Conservation (phyloP, 2,113 vertebrate species). For the Psophia crepitans region DNA sequence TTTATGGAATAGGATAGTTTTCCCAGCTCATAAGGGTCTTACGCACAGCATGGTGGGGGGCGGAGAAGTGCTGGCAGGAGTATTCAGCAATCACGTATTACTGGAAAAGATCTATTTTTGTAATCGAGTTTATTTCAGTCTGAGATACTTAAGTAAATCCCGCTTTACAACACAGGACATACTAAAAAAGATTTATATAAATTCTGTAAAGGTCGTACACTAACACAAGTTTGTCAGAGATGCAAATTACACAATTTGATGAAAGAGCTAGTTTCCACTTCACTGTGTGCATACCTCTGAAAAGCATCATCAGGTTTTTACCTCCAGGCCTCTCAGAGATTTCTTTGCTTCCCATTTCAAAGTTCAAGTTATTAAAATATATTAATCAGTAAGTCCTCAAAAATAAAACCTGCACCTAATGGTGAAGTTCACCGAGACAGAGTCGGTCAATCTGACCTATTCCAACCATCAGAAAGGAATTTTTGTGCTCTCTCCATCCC, state of each 20-base stretch:
- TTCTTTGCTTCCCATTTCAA: not conserved
- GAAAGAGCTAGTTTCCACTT: not conserved
- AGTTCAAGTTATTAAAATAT: not conserved
- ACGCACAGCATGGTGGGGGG: fast-evolving
- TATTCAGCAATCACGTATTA: not conserved
- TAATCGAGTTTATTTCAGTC: not conserved
- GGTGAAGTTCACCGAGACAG: not conserved
- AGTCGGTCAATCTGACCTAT: not conserved
- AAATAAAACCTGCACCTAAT: not conserved
- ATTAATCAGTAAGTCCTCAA: not conserved
- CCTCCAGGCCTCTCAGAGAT: not conserved
- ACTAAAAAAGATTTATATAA: not conserved
- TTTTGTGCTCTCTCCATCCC: not conserved
- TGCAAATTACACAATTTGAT: not conserved
- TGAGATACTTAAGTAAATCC: not conserved
- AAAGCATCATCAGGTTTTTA: not conserved
- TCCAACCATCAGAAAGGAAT: not conserved
- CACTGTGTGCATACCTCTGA: not conserved
- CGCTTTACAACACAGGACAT: not conserved
- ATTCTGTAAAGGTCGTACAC: not conserved
- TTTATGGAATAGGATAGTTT: not conserved
- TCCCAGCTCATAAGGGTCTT: not conserved
- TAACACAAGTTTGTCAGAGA: not conserved
- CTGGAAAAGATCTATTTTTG: not conserved
- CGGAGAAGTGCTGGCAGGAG: not conserved